Conservation (phyloP, 2,113 vertebrate species). For the Hepsetus odoe region DNA sequence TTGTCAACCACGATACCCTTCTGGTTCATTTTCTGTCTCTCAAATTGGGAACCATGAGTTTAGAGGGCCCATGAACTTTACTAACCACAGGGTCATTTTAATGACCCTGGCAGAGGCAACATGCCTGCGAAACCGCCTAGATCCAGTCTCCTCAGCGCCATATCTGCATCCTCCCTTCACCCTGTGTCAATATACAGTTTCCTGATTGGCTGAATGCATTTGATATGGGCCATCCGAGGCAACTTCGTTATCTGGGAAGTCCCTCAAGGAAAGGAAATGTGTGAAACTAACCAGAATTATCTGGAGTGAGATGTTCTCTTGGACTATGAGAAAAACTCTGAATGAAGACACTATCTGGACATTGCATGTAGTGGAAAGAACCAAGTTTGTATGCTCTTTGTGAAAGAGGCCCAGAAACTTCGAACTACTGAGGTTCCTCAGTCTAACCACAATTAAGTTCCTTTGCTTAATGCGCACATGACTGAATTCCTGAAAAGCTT, state of each 20-base stretch:
- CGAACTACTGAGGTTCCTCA: not conserved
- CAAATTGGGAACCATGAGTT: not conserved
- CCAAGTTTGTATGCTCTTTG: not conserved
- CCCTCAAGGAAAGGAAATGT: constrained; percentile 13
- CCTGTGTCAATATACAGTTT: constrained; percentile 50
- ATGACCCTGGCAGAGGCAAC: constrained; percentile 33
- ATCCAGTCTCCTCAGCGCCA: constrained; percentile 38
- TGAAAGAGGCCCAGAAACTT: not conserved
- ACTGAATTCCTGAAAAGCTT: not conserved
- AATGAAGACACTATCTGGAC: not conserved
- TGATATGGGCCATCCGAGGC: constrained; percentile 50
- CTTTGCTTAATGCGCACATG: not conserved
- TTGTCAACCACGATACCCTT: not conserved
- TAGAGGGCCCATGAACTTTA: constrained; percentile 23
- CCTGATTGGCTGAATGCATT: constrained; percentile 44
- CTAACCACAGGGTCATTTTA: constrained; percentile 12
- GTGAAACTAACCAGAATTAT: constrained; percentile 42
- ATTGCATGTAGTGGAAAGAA: not conserved
- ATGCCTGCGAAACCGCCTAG: constrained; percentile 32
- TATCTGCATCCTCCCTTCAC: constrained; percentile 30
- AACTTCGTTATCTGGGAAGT: constrained; percentile 33
- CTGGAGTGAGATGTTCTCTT: constrained; percentile 26
- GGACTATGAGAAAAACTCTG: constrained; percentile 21
- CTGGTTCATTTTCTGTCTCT: not conserved
- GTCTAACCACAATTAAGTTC: not conserved